Evolutionary conservation across 2,888 invertebrate genomes (phyloP).

Genomic region (Philereme transversata): DNA sequence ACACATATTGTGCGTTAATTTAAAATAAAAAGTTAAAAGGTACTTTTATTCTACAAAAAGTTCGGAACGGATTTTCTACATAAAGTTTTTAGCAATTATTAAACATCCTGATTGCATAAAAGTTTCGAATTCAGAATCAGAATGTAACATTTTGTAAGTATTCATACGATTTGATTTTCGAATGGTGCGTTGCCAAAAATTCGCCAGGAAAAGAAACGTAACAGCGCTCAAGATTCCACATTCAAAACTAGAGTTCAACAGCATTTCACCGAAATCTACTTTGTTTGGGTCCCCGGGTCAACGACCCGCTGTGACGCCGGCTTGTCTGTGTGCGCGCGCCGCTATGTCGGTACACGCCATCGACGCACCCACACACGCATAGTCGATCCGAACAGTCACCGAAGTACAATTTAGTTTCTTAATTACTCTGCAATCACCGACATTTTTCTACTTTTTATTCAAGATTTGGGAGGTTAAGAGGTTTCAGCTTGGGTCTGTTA

Average conservation of each 20-base stretch:
- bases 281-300: conserved; percentile 82
- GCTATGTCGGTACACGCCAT: conserved; percentile 54
- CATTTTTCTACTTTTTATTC: conserved; percentile 47
- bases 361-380: conserved; percentile 65
- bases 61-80: neutral
- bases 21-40: neutral
- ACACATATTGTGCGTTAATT: neutral
- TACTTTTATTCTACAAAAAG: neutral
- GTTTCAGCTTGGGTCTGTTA: conserved; percentile 28
- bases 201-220: conserved; percentile 62
- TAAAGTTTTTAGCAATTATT: neutral
- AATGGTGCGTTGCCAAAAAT: conserved; percentile 60
- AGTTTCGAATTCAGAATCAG: conserved; percentile 7
- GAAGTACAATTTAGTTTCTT: conserved; percentile 68
- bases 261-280: conserved; percentile 83
- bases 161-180: conserved; percentile 37
- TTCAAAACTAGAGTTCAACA: conserved; percentile 81
- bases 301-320: conserved; percentile 73
- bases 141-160: conserved; percentile 6
- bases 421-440: conserved; percentile 61
- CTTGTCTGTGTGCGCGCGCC: conserved; percentile 70
- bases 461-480: conserved; percentile 43
- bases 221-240: conserved; percentile 66
- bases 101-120: conserved; percentile 6
- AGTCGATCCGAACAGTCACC: conserved; percentile 49